Evolutionary conservation across 2,113 vertebrate species (phyloP), one percentile per base, ranked within the genome.

Genomic region (Pygoscelis adeliae): DNA sequence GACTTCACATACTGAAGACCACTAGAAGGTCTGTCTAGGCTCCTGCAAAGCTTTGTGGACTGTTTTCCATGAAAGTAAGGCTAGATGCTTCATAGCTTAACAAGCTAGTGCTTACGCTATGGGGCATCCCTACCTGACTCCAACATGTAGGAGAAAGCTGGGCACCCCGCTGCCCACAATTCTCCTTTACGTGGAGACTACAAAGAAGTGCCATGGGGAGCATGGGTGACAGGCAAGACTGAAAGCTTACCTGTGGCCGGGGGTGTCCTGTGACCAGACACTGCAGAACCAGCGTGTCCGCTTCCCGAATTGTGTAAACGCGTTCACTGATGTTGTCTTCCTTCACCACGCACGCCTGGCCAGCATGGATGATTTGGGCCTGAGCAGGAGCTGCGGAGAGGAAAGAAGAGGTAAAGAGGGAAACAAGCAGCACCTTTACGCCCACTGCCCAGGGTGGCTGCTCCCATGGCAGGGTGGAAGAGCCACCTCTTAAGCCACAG

Each of bases 291-390:
- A 99, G 97, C 0, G 98, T 99, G 98, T 99, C 99, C 32, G 99
- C 99, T 96, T 99, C 99, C 44, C 99, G 99, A 97, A 99, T 99
- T 73, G 99, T 99, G 98, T 99, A 99, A 96, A 99, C 99, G 0
- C 99, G 98, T 94, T 99, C 99, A 4, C 99, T 99, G 98, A 99
- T 99, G 97, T 99, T 99, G 96, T 99, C 99, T 89, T 99, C 99
- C 92, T 99, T 99, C 93, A 99, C 99, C 96, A 99, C 99, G 11
- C 99, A 99, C 0, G 99, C 99, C 88, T 99, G 99, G 58, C 99
- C 99, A 4, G 99, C 99, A 71, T 99, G 99, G 89, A 99, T 99
- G 12, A 99, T 99, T 97, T 99, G 99, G 46, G 99, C 99, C 77
- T 99, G 99, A 91, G 99, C 99, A 77, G 99, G 99, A 98, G 99